Percentiles rank a stretch among this genome's conserved stretches.
These are phyloP conservation scores for Gerris lacustris DNA, from an alignment of 2,888 invertebrate species.

Conservation along the genomic window DNA sequence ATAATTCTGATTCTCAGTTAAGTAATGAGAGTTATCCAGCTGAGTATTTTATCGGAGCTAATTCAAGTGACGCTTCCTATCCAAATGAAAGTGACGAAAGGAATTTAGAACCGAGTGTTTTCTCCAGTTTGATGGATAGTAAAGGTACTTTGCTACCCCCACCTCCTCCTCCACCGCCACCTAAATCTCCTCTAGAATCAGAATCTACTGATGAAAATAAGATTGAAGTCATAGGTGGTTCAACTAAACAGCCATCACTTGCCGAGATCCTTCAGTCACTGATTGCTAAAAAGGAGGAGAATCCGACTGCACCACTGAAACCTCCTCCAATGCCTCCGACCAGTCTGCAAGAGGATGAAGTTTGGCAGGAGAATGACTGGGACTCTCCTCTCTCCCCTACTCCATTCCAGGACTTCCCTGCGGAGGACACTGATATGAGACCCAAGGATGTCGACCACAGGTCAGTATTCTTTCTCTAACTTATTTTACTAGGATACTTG, in stretches of 20 bases:
- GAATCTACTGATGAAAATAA: conserved; percentile 19
- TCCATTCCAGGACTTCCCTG: conserved; percentile 12
- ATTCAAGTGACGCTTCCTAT: not conserved
- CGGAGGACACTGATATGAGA: conserved; percentile 23
- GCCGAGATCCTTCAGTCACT: conserved; percentile 4
- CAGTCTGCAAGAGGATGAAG: conserved; percentile 20
- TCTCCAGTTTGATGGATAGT: not conserved
- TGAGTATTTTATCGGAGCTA: not conserved
- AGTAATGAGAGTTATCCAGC: not conserved
- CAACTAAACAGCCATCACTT: not conserved
- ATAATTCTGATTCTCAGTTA: not conserved
- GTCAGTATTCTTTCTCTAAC: not conserved
- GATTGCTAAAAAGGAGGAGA: not conserved
- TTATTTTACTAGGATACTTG: too few species aligned
- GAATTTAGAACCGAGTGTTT: not conserved
- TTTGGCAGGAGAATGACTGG: conserved; percentile 18
- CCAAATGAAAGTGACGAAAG: not conserved
- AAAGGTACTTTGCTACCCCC: conserved; percentile 29
- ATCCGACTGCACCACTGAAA: conserved; percentile 35
- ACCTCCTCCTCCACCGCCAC: conserved; percentile 38
- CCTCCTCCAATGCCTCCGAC: conserved; percentile 32
- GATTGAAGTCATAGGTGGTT: conserved; percentile 22
- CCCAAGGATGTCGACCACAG: conserved; percentile 27
- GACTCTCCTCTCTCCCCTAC: conserved; percentile 29
- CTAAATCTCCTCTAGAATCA: conserved; percentile 29